These are phyloP conservation scores for Dysmachus trigonus DNA, from an alignment of 2,888 invertebrate genomes.

Conservation along the genomic window DNA sequence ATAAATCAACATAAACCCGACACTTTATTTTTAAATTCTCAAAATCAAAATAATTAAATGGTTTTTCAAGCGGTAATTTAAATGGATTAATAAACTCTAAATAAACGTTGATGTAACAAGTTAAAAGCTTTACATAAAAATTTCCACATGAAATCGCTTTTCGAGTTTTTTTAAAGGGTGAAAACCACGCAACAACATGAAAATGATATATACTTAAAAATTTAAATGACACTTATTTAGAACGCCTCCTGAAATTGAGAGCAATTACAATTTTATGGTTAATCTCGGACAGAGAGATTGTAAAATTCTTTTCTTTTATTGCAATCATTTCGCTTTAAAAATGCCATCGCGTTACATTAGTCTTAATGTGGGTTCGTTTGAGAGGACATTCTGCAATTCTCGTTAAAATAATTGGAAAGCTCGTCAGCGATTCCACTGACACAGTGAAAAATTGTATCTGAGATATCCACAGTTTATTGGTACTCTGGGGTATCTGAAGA, in stretches of 20 bases:
- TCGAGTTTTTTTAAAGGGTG: not conserved
- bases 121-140: not conserved
- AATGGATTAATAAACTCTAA: not conserved
- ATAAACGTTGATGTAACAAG: not conserved
- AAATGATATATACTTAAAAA: not conserved
- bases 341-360: not conserved
- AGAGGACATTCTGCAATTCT: not conserved
- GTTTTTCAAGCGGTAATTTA: not conserved
- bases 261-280: not conserved
- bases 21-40: not conserved
- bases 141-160: not conserved
- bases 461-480: not conserved
- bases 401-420: conserved; percentile 4
- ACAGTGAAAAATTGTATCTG: not conserved
- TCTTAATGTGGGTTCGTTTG: not conserved
- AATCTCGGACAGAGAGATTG: not conserved
- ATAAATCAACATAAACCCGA: not conserved
- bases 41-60: not conserved
- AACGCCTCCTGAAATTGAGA: not conserved
- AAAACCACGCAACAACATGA: not conserved
- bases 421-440: not conserved
- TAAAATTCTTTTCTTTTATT: not conserved
- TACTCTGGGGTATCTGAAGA: not conserved
- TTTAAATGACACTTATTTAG: not conserved
- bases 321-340: not conserved